Evolutionary conservation across 2,888 invertebrate species (phyloP), one percentile per base, ranked within the genome.

Genomic region (Ophion ellenae): DNA sequence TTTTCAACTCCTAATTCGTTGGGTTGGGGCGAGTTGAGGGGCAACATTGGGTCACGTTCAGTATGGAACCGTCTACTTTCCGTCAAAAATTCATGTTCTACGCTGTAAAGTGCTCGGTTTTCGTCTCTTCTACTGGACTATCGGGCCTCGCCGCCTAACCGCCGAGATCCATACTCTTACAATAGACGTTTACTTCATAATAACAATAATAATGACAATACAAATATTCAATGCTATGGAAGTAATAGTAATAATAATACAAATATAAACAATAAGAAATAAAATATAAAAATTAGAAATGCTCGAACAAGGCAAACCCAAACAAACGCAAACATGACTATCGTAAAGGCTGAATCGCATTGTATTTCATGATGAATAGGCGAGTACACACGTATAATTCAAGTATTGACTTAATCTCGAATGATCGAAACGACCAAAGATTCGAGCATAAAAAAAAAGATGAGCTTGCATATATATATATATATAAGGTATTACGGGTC

Each of bases 341-440:
- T 24, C 20, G 40, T 74, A 40, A 61, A 53, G 40, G 59, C 61
- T 36, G 61, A 61, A 74, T 69, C 74, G 66, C 70, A 79, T 84
- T 80, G 57, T 80, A 59, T 75, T 84, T 71, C 24, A 57, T 20
- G 47, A 47, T 75, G 47, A 61, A 75, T 64, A 40, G 59, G n/a
- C 1, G 36, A 47, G 28, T 57, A 63, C 9, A 47, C 11, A n/a
- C 47, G 59, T 9, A 20, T 53, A 53, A 53, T 53, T 53, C 53
- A 53, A 53, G 17, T 47, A 45, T 80, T 75, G 66, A 75, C 64
- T 70, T 36, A 71, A n/a, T 59, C 53, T 40, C 40, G 57, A 74
- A 80, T 66, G 74, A 73, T 67, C 69, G 53, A 64, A 40, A 45
- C 24, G 57, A 83, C 14, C 20, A 24, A 64, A 63, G 83, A 74